Base-by-base conservation (phyloP, 1,140 invertebrate species). In the Drosophila grimshawi region DNA sequence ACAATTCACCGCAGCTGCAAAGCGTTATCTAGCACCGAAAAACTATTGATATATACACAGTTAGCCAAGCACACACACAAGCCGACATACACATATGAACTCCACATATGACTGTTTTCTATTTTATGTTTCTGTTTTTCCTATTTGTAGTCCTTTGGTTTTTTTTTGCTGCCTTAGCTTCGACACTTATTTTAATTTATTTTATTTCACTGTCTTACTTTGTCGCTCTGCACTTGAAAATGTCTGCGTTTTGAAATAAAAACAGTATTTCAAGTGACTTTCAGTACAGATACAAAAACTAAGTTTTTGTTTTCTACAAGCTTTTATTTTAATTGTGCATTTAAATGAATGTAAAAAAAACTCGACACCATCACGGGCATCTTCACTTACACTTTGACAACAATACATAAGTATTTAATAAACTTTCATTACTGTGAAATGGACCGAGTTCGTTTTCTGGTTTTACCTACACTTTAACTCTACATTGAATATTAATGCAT, bases 141-240 rank as follows among this genome's bases (percentile, higher is more conserved):
- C 41, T 60, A 35, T 41, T 45, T 59, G 43, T 56, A 41, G 46
- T 77, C 76, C 72, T 77, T 86, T 81, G 65, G 78, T 86, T 76
- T 78, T 76, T 77, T 86, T 19, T 76, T 80, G 73, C 68, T 75
- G 70, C 83, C 61, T 80, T 82, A 76, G 71, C 83, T 86, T 86
- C 82, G 83, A 88, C 82, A 86, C 82, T 86, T 86, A 86, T 86
- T 86, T 86, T 88, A 86, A 86, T 86, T 86, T 86, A 86, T 86
- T 86, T 86, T 80, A 86, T 86, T 86, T 88, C 82, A 86, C 33
- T 41, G 8, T 33, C n/a, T 33, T 29, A 63, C 11, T 41, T 19
- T 30, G 43, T 65, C 32, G 33, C 30, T 32, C 19, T 57, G 8
- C 48, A 37, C 8, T 56, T 33, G 53, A 51, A 49, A 53, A 10